Conservation (phyloP, 2,797 vertebrate genomes). For the Sebastes goodei region DNA sequence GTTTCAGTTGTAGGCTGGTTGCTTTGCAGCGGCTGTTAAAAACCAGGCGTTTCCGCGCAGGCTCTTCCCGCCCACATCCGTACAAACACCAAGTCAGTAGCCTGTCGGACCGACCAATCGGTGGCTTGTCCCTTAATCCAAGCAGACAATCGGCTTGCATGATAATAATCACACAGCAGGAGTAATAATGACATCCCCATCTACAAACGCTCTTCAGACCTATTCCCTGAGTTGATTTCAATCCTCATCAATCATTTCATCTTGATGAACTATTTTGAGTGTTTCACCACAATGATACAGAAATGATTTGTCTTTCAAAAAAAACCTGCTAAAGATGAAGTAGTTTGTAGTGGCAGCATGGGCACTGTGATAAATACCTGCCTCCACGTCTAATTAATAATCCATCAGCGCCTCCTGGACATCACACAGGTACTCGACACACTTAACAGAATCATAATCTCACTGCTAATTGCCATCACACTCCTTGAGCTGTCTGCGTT, state of each 20-base stretch:
- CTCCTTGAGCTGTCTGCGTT: conserved; percentile 7
- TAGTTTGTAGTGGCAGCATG: conserved; percentile 8
- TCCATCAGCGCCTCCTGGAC: background rate
- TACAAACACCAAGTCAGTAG: conserved; percentile 80
- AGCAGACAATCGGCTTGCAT: conserved; percentile 45
- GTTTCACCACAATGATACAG: background rate
- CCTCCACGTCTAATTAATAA: conserved; percentile 19
- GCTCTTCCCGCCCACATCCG: conserved; percentile 58
- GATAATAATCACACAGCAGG: conserved; percentile 14
- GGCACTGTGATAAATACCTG: background rate
- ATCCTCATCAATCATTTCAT: background rate
- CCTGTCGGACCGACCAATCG: conserved; percentile 15
- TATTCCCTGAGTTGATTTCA: conserved; percentile 16
- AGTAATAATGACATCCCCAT: background rate
- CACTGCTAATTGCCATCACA: conserved; percentile 38
- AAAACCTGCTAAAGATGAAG: background rate
- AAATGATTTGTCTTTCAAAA: background rate
- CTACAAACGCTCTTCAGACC: no score
- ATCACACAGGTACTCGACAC: conserved; percentile 9
- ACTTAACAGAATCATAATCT: conserved; percentile 15
- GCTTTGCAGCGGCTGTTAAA: conserved; percentile 72
- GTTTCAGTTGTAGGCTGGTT: conserved; percentile 54
- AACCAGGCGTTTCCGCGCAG: conserved; percentile 63
- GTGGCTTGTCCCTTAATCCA: background rate
- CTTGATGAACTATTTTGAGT: background rate